These are phyloP conservation scores for Gasterosteus nipponicus DNA, from an alignment of 2,113 vertebrate species.

Conservation along the genomic window DNA sequence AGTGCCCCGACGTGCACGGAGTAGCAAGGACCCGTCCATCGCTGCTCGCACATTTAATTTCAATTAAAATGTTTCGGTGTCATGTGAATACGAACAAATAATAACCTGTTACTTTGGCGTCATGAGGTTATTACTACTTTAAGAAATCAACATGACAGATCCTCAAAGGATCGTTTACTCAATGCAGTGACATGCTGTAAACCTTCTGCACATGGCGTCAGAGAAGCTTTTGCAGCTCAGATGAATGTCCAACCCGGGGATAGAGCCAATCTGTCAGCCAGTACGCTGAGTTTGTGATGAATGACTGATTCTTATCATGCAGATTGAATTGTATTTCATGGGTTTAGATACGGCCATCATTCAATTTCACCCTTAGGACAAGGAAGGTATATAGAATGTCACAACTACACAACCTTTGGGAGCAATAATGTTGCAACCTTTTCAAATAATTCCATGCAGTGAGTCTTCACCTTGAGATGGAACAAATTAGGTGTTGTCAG, in stretches of 20 bases:
- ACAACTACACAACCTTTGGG: neutral
- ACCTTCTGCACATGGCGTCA: neutral
- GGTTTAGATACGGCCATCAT: neutral
- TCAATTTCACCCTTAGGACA: neutral
- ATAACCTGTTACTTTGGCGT: too few species aligned
- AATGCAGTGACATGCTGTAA: neutral
- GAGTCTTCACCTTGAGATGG: slow-evolving; percentile 33
- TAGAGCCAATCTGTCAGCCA: neutral
- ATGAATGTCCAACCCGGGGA: neutral
- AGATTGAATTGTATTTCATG: neutral
- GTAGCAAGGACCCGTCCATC: too few species aligned
- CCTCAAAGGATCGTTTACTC: neutral
- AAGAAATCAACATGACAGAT: neutral
- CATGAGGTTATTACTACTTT: neutral
- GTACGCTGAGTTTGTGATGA: neutral
- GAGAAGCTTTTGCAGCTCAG: neutral
- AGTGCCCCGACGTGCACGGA: too few species aligned
- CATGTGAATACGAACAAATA: too few species aligned
- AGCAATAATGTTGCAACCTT: neutral
- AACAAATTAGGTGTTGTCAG: slow-evolving; percentile 38
- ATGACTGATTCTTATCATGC: neutral
- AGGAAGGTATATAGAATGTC: neutral
- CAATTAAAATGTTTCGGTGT: too few species aligned
- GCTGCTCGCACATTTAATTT: too few species aligned
- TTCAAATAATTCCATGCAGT: neutral